Conservation (phyloP, 2,113 vertebrate genomes). For the Smithornis capensis region DNA sequence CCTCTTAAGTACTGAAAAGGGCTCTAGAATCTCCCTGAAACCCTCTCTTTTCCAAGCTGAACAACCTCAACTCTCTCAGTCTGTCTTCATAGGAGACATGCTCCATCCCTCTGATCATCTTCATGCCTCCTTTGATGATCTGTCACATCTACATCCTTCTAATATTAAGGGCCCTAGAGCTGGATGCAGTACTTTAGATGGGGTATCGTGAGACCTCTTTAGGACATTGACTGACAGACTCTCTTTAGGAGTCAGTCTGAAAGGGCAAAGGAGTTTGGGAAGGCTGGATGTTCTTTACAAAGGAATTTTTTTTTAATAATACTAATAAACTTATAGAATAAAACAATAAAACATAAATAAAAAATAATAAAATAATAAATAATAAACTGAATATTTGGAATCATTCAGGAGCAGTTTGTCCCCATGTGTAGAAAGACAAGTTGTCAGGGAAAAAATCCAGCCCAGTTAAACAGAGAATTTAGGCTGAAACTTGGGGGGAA, state of each 20-base stretch:
- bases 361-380: no score
- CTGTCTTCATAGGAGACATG: background rate
- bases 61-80: background rate
- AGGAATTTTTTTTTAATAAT: no score
- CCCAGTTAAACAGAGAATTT: background rate
- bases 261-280: background rate
- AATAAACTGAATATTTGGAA: no score
- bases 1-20: background rate
- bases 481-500: background rate
- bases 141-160: background rate
- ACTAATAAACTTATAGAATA: no score
- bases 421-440: background rate
- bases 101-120: background rate
- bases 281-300: background rate
- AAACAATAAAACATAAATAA: no score
- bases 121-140: background rate
- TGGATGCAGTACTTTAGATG: background rate
- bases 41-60: background rate
- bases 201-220: background rate
- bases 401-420: background rate
- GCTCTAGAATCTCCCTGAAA: background rate
- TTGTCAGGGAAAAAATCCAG: background rate
- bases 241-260: background rate
- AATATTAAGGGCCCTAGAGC: background rate
- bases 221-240: background rate